Evolutionary conservation across 2,888 invertebrate genomes (phyloP), one percentile per base, ranked within the genome.

Genomic region (Diplolepis rosae): DNA sequence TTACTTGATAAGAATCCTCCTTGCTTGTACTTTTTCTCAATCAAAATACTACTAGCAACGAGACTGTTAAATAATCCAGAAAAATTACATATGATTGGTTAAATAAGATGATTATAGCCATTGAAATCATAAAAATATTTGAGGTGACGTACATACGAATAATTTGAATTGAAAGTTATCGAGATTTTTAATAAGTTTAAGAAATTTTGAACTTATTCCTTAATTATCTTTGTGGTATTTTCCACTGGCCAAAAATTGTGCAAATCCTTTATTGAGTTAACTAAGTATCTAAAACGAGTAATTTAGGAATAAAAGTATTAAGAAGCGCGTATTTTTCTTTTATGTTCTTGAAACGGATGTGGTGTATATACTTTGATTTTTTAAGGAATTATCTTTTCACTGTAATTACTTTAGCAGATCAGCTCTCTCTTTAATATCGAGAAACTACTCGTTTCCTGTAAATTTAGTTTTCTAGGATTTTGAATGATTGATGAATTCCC

Each of bases 341-440:
- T n/a, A 61, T 61, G 6, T 61, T 39, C 39, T 61, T 27, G n/a
- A 61, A 39, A 39, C 35, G 39, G 61, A 61, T 39, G 39, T 54
- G 18, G 18, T n/a, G n/a, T 54, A 54, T 32, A 54, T 61, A 22
- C 24, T 13, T 39, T 24, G 39, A 61, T 39, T 61, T 61, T 61
- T 61, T 22, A n/a, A 61, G 61, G 39, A 39, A 39, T 39, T 9
- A 11, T 39, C 13, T 5, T 24, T 61, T 61, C 39, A n/a, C 39
- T 61, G 39, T 42, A 61, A 61, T 22, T 61, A 61, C 6, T 39
- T 35, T 1, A 39, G 7, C 13, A 61, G 39, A 61, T 5, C 39
- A 61, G n/a, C 13, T 61, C 39, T 32, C 35, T 61, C 39, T 22
- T 32, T 54, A 11, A 61, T 61, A 39, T 7, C 39, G 39, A 61